phyloP scores from a whole-genome alignment of 2,888 invertebrate genomes.

The Unio delphinus region DNA sequence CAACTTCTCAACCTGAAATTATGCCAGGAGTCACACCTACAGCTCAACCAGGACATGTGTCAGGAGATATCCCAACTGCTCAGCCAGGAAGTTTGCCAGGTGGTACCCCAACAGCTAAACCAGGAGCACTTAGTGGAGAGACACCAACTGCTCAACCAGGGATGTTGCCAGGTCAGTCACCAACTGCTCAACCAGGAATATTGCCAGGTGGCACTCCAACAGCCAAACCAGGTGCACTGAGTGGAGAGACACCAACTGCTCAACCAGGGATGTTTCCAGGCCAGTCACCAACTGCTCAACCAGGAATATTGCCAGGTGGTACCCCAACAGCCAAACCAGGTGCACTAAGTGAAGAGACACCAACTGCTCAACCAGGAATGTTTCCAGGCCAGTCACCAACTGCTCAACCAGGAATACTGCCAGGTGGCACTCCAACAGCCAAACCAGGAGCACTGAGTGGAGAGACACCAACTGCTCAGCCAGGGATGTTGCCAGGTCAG shows the following conservation, averaged over 20 bases:
- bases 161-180: not conserved
- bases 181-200: constrained; percentile 6
- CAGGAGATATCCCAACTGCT: constrained; percentile 3
- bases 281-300: constrained; percentile 14
- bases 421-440: constrained; percentile 9
- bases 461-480: constrained; percentile 7
- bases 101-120: constrained; percentile 13
- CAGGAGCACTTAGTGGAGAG: not conserved
- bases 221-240: constrained; percentile 10
- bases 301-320: not conserved
- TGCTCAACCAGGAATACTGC: constrained; percentile 14
- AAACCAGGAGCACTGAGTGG: constrained; percentile 4
- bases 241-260: constrained; percentile 16
- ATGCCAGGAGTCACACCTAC: constrained; percentile 3
- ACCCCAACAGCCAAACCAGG: constrained; percentile 11
- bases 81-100: constrained; percentile 9
- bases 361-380: not conserved
- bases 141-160: constrained; percentile 6
- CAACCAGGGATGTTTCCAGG: constrained; percentile 9
- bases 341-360: not conserved
- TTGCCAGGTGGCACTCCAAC: constrained; percentile 17
- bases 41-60: constrained; percentile 2
- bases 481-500: constrained; percentile 6
- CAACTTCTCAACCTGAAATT: constrained; percentile 3
- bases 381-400: constrained; percentile 9